phyloP scores from a whole-genome alignment of 2,888 invertebrate species.

The Gymnosoma rotundatum region DNA sequence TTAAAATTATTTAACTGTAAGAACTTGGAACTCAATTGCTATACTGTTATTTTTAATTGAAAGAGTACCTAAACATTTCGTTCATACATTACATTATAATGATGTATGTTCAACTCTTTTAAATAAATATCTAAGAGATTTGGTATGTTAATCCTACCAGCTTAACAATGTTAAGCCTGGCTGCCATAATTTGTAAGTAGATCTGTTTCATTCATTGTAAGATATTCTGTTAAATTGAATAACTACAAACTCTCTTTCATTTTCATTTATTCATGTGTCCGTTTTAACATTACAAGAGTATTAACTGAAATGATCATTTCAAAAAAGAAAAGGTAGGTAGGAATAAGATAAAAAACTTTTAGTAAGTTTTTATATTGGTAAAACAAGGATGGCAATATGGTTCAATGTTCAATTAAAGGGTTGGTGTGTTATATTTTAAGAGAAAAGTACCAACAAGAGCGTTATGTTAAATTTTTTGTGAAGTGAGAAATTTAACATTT shows the following conservation, averaged over 20 bases:
- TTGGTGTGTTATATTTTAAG: not conserved
- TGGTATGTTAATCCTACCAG: slow-evolving; percentile 37
- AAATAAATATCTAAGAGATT: slow-evolving; percentile 20
- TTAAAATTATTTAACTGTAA: slow-evolving; percentile 1
- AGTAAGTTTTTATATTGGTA: not conserved
- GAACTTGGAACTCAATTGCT: slow-evolving; percentile 2
- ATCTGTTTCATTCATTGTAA: not conserved
- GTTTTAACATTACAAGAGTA: slow-evolving; percentile 48
- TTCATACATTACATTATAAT: too few species aligned
- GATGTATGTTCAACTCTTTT: slow-evolving; percentile 59
- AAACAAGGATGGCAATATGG: not conserved
- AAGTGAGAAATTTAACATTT: slow-evolving; percentile 43
- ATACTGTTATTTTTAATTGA: too few species aligned
- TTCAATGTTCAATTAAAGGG: not conserved
- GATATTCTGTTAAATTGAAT: not conserved
- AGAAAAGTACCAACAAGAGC: slow-evolving; percentile 7
- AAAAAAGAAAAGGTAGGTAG: not conserved
- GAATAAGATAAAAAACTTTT: too few species aligned
- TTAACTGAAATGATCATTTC: not conserved
- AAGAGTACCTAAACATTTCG: not conserved
- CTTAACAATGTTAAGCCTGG: slow-evolving; percentile 36
- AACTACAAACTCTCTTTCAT: not conserved
- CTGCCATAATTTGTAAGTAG: slow-evolving; percentile 23
- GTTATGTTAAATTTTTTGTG: not conserved
- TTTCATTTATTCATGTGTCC: not conserved